Evolutionary conservation across 2,888 invertebrate genomes (phyloP).

Genomic region (Crematogaster levior): DNA sequence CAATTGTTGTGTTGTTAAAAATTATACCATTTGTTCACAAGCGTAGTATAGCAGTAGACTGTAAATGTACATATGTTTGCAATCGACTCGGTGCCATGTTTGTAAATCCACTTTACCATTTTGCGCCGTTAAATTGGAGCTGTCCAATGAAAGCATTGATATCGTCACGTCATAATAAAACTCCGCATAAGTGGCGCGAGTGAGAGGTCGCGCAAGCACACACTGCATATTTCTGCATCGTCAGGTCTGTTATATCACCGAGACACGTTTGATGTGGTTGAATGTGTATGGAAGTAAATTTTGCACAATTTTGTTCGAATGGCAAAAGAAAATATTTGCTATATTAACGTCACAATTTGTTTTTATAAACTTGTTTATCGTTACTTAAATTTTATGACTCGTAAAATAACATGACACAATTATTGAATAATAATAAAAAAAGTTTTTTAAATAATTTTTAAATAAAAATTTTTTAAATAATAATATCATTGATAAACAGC

Average conservation of each 20-base stretch:
- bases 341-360: constrained; percentile 6
- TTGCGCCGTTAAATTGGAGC: constrained; percentile 42
- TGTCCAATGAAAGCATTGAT: constrained; percentile 48
- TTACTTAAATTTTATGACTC: constrained; percentile 9
- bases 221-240: constrained; percentile 24
- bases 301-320: constrained; percentile 22
- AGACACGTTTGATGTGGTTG: constrained; percentile 8
- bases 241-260: not conserved
- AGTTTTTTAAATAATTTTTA: too few species aligned
- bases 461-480: too few species aligned
- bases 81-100: constrained; percentile 40
- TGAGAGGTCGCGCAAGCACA: constrained; percentile 19
- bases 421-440: not conserved
- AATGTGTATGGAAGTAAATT: constrained; percentile 24
- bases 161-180: constrained; percentile 46
- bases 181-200: constrained; percentile 33
- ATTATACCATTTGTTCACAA: constrained; percentile 24
- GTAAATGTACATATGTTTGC: constrained; percentile 43
- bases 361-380: constrained; percentile 21
- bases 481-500: not conserved
- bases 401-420: not conserved
- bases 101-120: constrained; percentile 51
- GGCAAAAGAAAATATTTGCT: constrained; percentile 21
- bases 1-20: constrained; percentile 31
- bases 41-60: not conserved